These are phyloP conservation scores for Speoplatyrhinus poulsoni DNA, from an alignment of 2,113 vertebrate genomes.

Conservation along the genomic window DNA sequence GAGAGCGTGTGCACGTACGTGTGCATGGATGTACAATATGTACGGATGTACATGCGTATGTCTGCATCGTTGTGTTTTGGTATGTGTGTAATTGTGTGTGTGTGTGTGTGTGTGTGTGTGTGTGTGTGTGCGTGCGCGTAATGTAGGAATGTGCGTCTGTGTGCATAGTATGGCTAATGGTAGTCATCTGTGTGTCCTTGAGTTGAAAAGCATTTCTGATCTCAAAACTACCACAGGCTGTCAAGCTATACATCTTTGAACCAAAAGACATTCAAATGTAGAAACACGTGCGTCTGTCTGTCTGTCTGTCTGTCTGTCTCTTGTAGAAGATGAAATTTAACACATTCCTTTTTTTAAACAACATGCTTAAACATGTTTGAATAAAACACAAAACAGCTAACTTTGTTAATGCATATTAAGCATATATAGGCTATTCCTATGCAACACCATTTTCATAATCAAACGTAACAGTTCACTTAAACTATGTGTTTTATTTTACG, in stretches of 20 bases:
- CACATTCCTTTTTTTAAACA: too few relatives aligned
- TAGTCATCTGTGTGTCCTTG: conserved; percentile 1
- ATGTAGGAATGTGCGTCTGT: not conserved
- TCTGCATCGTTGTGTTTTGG: not conserved
- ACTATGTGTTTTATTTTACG: too few relatives aligned
- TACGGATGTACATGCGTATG: conserved; percentile 11
- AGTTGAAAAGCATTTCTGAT: conserved; percentile 32
- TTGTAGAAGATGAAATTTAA: too few relatives aligned
- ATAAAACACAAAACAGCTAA: conserved; percentile 2
- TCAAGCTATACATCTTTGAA: conserved; percentile 30
- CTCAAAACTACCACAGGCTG: conserved; percentile 40
- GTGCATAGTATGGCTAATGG: not conserved
- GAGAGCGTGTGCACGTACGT: not conserved
- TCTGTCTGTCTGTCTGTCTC: conserved; percentile 17
- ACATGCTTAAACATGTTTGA: too few relatives aligned
- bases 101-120: not conserved
- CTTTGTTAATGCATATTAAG: not conserved
- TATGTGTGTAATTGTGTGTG: not conserved
- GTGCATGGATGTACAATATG: not conserved
- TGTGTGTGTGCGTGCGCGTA: not conserved
- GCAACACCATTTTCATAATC: too few relatives aligned
- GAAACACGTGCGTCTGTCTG: conserved; percentile 19
- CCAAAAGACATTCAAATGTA: conserved; percentile 23
- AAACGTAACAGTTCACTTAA: not conserved
- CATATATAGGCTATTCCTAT: too few relatives aligned